Percentiles rank a stretch among this genome's conserved stretches.
phyloP scores from a whole-genome alignment of 2,888 invertebrate species.

The Lacanobia wlatinum region DNA sequence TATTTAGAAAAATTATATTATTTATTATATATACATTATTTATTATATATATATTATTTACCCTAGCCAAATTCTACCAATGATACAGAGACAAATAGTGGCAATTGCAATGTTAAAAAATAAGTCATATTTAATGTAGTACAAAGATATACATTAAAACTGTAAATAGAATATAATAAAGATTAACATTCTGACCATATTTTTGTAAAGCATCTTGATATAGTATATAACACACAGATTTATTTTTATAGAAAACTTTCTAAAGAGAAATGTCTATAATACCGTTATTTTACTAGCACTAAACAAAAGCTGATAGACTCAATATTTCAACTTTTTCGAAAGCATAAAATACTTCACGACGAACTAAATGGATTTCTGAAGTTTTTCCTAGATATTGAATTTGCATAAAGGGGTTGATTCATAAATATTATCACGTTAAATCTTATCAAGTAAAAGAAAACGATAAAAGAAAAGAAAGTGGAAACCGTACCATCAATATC shows the following conservation, averaged over 20 bases:
- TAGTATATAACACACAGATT: too few species aligned
- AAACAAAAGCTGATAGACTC: neutral
- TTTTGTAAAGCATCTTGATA: too few species aligned
- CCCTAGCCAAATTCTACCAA: too few species aligned
- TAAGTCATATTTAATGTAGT: too few species aligned
- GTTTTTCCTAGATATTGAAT: neutral
- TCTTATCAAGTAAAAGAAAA: conserved; percentile 30
- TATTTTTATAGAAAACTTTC: neutral
- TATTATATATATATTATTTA: too few species aligned
- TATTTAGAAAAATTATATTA: neutral
- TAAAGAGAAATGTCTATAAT: conserved; percentile 3
- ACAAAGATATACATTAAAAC: too few species aligned
- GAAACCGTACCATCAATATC: conserved; percentile 96
- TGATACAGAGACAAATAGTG: too few species aligned
- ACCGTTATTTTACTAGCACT: conserved; percentile 15
- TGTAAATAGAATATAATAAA: too few species aligned
- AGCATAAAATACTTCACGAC: neutral
- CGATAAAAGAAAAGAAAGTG: conserved; percentile 35
- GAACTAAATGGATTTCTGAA: neutral
- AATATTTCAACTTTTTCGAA: neutral
- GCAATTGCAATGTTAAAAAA: too few species aligned
- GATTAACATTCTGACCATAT: too few species aligned
- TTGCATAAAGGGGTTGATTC: neutral
- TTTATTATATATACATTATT: too few species aligned
- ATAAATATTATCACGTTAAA: conserved; percentile 15